Conservation (phyloP, 2,113 vertebrate genomes). For the Thoracochromis brauschi region DNA sequence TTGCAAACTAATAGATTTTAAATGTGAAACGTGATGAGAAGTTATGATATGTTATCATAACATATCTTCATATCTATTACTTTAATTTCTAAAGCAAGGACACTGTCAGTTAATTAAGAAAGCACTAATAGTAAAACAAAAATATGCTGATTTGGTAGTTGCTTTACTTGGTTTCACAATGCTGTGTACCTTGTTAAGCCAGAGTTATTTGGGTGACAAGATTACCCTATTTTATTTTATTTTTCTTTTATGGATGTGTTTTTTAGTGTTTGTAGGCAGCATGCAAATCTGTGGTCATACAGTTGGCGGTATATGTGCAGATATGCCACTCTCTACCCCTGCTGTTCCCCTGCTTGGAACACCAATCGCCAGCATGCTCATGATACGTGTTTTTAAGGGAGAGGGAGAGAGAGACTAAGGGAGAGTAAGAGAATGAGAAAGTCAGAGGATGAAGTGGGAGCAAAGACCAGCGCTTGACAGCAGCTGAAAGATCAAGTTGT, state of each 20-base stretch:
- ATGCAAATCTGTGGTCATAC: background rate
- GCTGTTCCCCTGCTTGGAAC: slow-evolving; percentile 26
- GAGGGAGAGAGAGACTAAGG: slow-evolving; percentile 17
- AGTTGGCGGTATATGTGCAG: background rate
- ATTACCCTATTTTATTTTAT: background rate
- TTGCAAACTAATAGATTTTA: background rate
- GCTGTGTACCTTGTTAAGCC: background rate
- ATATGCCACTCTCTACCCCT: slow-evolving; percentile 41
- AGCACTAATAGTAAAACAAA: background rate
- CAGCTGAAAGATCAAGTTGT: background rate
- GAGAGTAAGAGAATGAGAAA: slow-evolving; percentile 13
- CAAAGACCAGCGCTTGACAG: background rate
- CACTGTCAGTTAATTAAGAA: background rate
- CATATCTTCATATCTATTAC: background rate
- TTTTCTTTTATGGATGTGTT: background rate
- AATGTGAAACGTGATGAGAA: background rate
- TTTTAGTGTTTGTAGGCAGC: background rate
- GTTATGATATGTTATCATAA: background rate
- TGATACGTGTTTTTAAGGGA: slow-evolving; percentile 45
- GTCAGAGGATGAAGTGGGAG: slow-evolving; percentile 18
- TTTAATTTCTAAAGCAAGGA: background rate
- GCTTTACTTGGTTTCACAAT: background rate
- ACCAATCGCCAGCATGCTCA: slow-evolving; percentile 53
- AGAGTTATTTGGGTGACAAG: background rate
- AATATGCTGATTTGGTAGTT: background rate